A percentile compares a stretch with the other conserved stretches of the same genome.
Evolutionary conservation across 2,113 vertebrate species (phyloP).

Genomic region (Athene cunicularia): DNA sequence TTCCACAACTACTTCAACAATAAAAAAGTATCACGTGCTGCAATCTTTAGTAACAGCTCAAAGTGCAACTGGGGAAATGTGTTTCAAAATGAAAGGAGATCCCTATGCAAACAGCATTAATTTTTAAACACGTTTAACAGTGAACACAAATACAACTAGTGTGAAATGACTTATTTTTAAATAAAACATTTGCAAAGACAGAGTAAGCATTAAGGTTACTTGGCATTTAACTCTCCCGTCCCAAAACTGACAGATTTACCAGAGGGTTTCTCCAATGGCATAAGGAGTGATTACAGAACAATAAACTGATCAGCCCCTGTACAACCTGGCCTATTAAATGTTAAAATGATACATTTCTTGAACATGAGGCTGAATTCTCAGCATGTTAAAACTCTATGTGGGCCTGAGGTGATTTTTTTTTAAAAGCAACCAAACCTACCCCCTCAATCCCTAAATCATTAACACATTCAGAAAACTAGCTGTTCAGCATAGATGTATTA

Average conservation of each 20-base stretch:
- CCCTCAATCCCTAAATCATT: background rate
- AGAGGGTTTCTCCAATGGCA: background rate
- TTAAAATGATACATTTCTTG: background rate
- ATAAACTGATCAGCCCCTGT: background rate
- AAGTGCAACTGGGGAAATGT: background rate
- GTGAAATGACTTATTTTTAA: background rate
- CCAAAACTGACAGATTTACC: background rate
- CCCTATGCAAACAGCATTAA: background rate
- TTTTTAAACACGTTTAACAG: constrained; percentile 32
- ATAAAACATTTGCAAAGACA: background rate
- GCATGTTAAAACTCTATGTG: background rate
- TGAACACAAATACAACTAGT: background rate
- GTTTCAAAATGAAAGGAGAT: background rate
- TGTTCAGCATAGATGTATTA: background rate
- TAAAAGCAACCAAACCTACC: background rate
- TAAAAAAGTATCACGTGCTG: background rate
- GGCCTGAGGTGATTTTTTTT: background rate
- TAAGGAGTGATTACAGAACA: background rate
- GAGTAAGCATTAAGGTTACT: background rate
- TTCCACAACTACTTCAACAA: background rate
- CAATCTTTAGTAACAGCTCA: background rate
- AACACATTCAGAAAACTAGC: background rate
- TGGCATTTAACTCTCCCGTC: background rate
- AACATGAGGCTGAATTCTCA: background rate
- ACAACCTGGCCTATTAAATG: background rate